Base-by-base conservation (phyloP, 2,888 invertebrate genomes). In the Tridacna crocea region DNA sequence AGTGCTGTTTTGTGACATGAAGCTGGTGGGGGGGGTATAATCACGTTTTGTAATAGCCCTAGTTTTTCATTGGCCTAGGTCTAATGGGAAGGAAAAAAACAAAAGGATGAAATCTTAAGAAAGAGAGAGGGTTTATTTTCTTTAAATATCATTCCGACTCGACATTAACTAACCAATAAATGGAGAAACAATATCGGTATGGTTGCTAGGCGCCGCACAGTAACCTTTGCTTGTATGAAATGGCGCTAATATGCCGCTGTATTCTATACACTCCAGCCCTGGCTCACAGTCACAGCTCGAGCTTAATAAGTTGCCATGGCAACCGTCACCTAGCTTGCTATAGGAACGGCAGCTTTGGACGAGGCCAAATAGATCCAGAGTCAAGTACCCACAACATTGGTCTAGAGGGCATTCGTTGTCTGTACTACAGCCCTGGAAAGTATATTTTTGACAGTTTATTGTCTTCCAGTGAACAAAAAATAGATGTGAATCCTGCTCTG, bases 361-460 rank as follows among this genome's bases (percentile, higher is more conserved):
- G n/a, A 81, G 51, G 8, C 76, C 73, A 1, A 82, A 51, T 19
- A 82, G n/a, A 61, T 79, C 82, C 6, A 65, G 58, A 10, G 36
- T 13, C 11, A 51, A 26, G 12, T 36, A 27, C 15, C 82, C 79
- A 48, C 82, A 82, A 61, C 82, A 82, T 26, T 82, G 79, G 55
- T 79, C 82, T 47, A 76, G 72, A 15, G 79, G 79, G 48, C 82
- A 82, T 22, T 82, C 79, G 3, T 36, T 19, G 66, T 79, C 76
- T 13, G 72, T 75, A 22, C 65, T 63, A 61, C 82, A 82, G 15
- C 76, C 3, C 72, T 72, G 72, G 24, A 72, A 72, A 17, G 15
- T 24, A 55, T 55, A 55, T 55, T 3, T 55, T 55, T 6, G 36
- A 36, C 36, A 4, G 36, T 36, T 36, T 36, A 36, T 36, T 36